Evolutionary conservation across 1,140 invertebrate genomes (phyloP), one percentile per base, ranked within the genome.

Genomic region (Sipha flava): DNA sequence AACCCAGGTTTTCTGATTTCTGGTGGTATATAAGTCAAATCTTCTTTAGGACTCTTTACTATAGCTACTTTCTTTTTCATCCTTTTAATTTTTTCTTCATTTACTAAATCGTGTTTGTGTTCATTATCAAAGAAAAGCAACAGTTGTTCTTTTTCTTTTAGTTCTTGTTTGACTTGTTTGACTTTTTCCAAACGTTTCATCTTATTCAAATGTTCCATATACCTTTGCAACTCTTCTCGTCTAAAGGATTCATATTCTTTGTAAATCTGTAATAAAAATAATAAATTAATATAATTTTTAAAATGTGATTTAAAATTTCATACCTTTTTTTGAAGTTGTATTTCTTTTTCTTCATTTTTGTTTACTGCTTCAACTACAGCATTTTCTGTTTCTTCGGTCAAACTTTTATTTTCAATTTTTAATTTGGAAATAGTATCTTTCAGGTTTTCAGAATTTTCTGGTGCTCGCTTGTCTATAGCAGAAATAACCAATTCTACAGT

Each of bases 111-210:
- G 79, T 93, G 89, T 82, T 90, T 83, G 62, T 93, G 90, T 84
- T 93, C 89, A 83, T 91, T 90, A 66, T 93, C 91, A 86, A 94
- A 93, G 87, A 91, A 94, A 86, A 91, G 93, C 40, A 94, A 85
- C 79, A 90, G 87, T 82, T 89, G 88, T 83, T 93, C 91, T 83
- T 87, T 87, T n/a, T 86, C 82, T 54, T 87, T 64, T 45, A 94
- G 83, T 6, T 88, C 84, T 64, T 88, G 85, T 82, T 91, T 88
- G 23, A n/a, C n/a, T n/a, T n/a, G n/a, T n/a, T n/a, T n/a, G n/a
- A 94, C 88, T 68, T 88, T 85, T 72, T 88, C 82, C 29, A 90
- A 84, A 73, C 89, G 87, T 82, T 87, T 83, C 62, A 86, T 84
- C 82, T 84, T 88, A 54, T 90, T 85, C 4, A 90, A 75, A 82